Evolutionary conservation across 1,140 invertebrate genomes (phyloP), one percentile per base, ranked within the genome.

Genomic region (Leptinotarsa lineolata): DNA sequence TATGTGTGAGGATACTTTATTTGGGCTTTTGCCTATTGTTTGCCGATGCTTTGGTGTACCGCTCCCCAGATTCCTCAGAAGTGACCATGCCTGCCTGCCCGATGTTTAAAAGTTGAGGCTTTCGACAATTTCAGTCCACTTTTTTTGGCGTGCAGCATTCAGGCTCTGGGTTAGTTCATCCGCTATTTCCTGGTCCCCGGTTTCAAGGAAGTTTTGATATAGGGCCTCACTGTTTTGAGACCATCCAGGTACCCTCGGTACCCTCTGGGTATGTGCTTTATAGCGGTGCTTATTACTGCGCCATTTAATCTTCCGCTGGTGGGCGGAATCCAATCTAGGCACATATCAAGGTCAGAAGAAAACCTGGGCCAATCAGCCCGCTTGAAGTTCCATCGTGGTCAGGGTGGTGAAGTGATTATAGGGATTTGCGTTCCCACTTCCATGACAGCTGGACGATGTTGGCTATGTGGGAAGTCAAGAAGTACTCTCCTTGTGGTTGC

Each of bases 351-450:
- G 12, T 39, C 24, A 20, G 16, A n/a, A 1, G 46, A 18, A 45
- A 48, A 74, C 18, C 3, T 30, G 16, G 21, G 44, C 70, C 74
- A 68, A 45, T 75, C 60, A 46, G 64, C 70, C 46, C 59, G 46
- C 44, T 20, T n/a, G 58, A 74, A 71, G 59, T 76, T 76, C 75
- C 75, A 76, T 74, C 72, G 8, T 4, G 75, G 72, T 64, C 60
- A 39, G 16, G 24, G 72, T 16, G 70, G 18, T 30, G 72, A 74
- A 18, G 21, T 46, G 12, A 74, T 68, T 15, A 75, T 15, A 13
- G 73, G 73, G 21, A 77, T 69, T 45, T 63, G 68, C n/a, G 54
- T 68, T 61, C 73, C 69, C 13, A 77, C 39, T 13, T 77, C 70
- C 30, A 64, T 4, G 11, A 72, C 21, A 20, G 64, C 70, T 24